Conservation (phyloP, 2,113 vertebrate species). For the Vulpes lagopus region DNA sequence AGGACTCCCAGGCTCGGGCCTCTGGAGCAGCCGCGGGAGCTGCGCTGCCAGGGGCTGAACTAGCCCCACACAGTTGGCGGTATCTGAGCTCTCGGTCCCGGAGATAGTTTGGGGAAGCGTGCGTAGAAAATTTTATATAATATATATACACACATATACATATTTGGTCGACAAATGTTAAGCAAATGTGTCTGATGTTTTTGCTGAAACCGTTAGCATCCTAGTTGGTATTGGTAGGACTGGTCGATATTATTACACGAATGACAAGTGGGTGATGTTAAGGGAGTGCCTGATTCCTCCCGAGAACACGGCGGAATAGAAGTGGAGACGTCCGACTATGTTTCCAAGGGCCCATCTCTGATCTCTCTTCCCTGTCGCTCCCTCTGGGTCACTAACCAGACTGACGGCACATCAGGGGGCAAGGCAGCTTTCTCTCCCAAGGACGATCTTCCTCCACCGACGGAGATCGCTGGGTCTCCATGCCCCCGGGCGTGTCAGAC, state of each 20-base stretch:
- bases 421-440: not conserved
- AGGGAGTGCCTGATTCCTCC: not conserved
- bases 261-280: not conserved
- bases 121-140: not conserved
- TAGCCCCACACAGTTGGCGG: accelerated
- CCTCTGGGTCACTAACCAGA: not conserved
- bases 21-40: not conserved
- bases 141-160: not conserved
- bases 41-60: accelerated
- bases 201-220: not conserved
- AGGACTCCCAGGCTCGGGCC: not conserved
- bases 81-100: not conserved
- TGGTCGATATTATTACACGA: not conserved
- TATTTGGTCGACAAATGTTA: not conserved
- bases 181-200: not conserved
- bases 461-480: not conserved
- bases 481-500: not conserved
- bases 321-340: accelerated
- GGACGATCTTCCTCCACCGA: no score
- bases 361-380: not conserved
- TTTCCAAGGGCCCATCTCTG: not conserved
- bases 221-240: not conserved
- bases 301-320: accelerated
- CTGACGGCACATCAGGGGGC: accelerated
- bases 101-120: not conserved